A percentile compares a stretch with the other conserved stretches of the same genome.
Evolutionary conservation across 2,888 invertebrate genomes (phyloP).

Genomic region (Microplitis manilae): DNA sequence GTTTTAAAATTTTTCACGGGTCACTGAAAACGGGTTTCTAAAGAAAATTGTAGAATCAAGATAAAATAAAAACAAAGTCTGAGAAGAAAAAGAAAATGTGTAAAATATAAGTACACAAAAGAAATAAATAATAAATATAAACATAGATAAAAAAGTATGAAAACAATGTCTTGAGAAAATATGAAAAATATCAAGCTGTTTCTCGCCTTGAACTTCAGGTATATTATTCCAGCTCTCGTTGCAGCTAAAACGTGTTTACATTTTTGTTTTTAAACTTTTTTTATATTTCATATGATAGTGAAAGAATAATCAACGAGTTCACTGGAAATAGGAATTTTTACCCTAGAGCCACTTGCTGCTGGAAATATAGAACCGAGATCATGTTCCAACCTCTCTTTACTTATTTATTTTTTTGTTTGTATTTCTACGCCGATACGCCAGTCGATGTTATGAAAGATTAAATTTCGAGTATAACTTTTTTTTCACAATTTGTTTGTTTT

Average conservation of each 20-base stretch:
- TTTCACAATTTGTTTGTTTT: not conserved
- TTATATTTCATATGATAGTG: constrained; percentile 3
- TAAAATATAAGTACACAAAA: not conserved
- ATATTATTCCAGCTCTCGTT: constrained; percentile 42
- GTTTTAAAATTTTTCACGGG: constrained; percentile 5
- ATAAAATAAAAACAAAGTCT: constrained; percentile 16
- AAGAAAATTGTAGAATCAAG: not conserved
- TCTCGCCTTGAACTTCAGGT: constrained; percentile 34
- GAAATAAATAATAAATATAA: constrained; percentile 33
- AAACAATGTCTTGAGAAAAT: constrained; percentile 22
- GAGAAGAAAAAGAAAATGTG: not conserved
- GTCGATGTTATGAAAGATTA: not conserved
- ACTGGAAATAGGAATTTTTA: constrained; percentile 31
- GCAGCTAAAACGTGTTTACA: constrained; percentile 9
- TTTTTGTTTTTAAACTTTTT: not conserved
- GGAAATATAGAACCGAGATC: constrained; percentile 21
- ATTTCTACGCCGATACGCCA: constrained; percentile 1
- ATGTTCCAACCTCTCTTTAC: constrained; percentile 11
- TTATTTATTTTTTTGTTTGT: constrained; percentile 15
- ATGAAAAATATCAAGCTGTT: not conserved
- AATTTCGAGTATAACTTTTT: not conserved
- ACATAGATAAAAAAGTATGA: constrained; percentile 33
- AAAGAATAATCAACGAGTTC: constrained; percentile 43
- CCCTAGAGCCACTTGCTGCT: constrained; percentile 23
- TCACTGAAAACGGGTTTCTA: not conserved